phyloP scores from a whole-genome alignment of 1,140 invertebrate species.

The Calycopis cecrops region DNA sequence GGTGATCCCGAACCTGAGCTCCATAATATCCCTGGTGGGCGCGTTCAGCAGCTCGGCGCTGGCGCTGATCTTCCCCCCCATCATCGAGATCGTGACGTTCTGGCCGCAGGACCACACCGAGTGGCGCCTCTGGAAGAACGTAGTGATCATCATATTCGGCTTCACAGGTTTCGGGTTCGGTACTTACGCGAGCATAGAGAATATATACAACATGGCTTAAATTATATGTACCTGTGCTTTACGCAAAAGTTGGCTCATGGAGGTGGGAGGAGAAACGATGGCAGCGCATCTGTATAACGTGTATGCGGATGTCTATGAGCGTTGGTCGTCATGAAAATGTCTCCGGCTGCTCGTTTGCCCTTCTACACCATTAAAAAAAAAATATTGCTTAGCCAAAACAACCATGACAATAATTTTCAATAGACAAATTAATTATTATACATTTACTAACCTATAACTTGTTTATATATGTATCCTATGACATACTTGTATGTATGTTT shows the following conservation, averaged over 20 bases:
- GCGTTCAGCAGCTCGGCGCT: constrained; percentile 92
- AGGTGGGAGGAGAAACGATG: too few species aligned
- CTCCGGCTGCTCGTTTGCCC: too few species aligned
- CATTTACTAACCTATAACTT: too few species aligned
- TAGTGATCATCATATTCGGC: constrained; percentile 83
- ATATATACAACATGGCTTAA: constrained; percentile 55
- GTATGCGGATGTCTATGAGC: too few species aligned
- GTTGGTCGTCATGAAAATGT: too few species aligned
- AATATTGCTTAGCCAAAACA: too few species aligned
- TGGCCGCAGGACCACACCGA: constrained; percentile 81
- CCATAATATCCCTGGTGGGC: constrained; percentile 93
- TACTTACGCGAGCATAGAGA: constrained; percentile 84
- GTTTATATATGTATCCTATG: too few species aligned
- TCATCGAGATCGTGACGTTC: constrained; percentile 91
- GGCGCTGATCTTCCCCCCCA: constrained; percentile 92
- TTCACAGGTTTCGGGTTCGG: constrained; percentile 85
- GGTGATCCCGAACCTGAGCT: constrained; percentile 89
- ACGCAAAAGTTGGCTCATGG: too few species aligned
- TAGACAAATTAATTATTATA: constrained; percentile 2
- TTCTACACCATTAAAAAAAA: too few species aligned
- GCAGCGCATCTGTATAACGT: too few species aligned
- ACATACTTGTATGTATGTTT: too few species aligned
- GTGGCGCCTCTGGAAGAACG: constrained; percentile 83
- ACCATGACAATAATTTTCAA: constrained; percentile 21
- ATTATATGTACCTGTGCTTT: too few species aligned